Base-by-base conservation (phyloP, 2,888 invertebrate genomes). In the Allophyes oxyacanthae region DNA sequence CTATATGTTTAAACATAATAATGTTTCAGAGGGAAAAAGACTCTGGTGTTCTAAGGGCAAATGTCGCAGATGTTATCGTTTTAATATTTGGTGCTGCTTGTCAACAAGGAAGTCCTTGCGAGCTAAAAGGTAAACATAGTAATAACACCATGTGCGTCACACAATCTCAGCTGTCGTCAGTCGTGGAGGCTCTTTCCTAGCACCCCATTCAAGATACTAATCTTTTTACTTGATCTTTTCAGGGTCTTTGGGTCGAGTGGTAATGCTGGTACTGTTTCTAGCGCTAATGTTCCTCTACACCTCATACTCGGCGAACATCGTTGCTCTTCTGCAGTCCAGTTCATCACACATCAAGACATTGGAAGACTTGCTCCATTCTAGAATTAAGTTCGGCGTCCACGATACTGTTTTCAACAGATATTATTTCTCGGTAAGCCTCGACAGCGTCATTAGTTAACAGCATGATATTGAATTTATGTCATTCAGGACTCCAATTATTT, bases 271-370 rank as follows among this genome's bases (percentile, higher is more conserved):
- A 37, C 86, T 96, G 0, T 95, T 96, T 68, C 81, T 96, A 6
- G 92, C 96, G 0, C 86, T 96, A 3, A 95, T 97, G 90, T 97
- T 96, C 72, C 88, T 97, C 0, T 97, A 96, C 79, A 96, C 96
- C 0, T 96, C 97, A 0, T 97, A 97, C 77, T 95, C 97, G 0
- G 97, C 97, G 0, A 97, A 96, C 75, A 97, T 97, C 42, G 97
- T 97, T 0, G 96, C 96, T 0, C 85, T 97, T 0, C 90, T 97
- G 0, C 97, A 97, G 79, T 96, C 97, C 0, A 96, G 97, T 25
- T 96, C 97, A 0, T 95, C 95, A 0, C 95, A 95, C 67, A 96
- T 97, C 53, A 94, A 94, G 71, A 95, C 95, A 0, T 79, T 96
- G 8, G 89, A 94, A 0, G 96, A 97, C 79, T 88, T 97, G 20